Evolutionary conservation across 2,888 invertebrate species (phyloP).

Genomic region (Itoplectis maculator): DNA sequence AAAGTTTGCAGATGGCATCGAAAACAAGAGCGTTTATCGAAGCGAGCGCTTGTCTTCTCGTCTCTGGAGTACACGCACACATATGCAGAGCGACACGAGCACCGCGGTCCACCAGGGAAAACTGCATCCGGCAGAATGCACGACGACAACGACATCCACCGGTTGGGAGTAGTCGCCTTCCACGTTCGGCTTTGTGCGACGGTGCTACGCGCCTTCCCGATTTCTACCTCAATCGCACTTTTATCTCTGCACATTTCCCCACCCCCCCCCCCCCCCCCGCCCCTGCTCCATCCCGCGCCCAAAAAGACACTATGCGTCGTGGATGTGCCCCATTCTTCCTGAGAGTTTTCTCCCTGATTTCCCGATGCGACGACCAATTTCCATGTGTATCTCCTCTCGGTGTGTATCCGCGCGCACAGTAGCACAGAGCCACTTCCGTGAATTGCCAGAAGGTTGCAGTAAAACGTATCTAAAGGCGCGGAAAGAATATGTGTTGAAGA

Average conservation of each 20-base stretch:
- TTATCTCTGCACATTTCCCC: slow-evolving; percentile 33
- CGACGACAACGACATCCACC: slow-evolving; percentile 15
- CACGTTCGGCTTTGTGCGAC: background rate
- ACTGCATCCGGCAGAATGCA: slow-evolving; percentile 26
- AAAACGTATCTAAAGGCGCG: slow-evolving; percentile 6
- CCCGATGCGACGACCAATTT: slow-evolving; percentile 42
- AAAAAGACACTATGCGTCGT: slow-evolving; percentile 20
- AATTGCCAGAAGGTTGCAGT: slow-evolving; percentile 29
- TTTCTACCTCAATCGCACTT: slow-evolving; percentile 46
- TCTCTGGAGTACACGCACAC: slow-evolving; percentile 18
- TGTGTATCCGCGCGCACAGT: slow-evolving; percentile 25
- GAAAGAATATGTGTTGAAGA: background rate
- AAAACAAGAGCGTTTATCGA: slow-evolving; percentile 42
- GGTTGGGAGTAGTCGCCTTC: background rate
- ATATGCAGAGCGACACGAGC: background rate
- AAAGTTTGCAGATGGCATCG: slow-evolving; percentile 11
- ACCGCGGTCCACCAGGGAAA: slow-evolving; percentile 55
- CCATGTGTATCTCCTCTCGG: slow-evolving; percentile 7
- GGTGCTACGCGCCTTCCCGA: slow-evolving; percentile 11
- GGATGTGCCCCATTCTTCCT: slow-evolving; percentile 31
- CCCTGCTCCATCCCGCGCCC: too few species aligned
- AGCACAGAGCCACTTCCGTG: slow-evolving; percentile 39
- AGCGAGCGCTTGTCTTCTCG: slow-evolving; percentile 39
- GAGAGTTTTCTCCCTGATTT: slow-evolving; percentile 52
- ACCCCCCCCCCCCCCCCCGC: background rate